These are phyloP conservation scores for Callocephalon fimbriatum DNA, from an alignment of 2,113 vertebrate genomes.

Conservation along the genomic window DNA sequence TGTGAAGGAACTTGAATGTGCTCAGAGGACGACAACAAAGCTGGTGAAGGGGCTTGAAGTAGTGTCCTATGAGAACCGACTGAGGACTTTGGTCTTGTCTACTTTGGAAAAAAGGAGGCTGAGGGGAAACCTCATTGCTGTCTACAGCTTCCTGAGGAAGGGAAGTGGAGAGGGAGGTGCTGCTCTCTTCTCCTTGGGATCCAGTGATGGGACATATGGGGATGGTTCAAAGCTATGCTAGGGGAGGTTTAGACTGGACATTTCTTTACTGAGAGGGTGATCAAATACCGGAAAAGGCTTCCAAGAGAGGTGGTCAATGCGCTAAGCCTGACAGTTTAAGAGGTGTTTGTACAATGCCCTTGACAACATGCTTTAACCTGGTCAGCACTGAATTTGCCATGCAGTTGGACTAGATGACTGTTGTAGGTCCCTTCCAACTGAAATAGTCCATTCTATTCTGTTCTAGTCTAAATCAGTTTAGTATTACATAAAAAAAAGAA, in stretches of 20 bases:
- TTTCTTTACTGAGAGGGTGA: background rate
- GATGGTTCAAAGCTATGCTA: background rate
- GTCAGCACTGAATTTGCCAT: background rate
- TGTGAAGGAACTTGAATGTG: background rate
- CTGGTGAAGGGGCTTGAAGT: background rate
- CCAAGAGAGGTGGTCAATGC: background rate
- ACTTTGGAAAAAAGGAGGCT: background rate
- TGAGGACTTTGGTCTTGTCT: background rate
- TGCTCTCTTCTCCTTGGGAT: background rate
- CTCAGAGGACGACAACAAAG: background rate
- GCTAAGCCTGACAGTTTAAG: background rate
- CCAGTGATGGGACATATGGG: rapidly evolving
- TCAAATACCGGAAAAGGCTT: background rate
- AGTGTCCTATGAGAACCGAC: rapidly evolving
- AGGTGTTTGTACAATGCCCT: background rate
- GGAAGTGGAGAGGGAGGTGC: background rate
- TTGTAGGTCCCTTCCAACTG: background rate
- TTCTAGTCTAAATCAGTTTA: background rate
- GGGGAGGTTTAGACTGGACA: background rate
- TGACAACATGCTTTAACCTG: background rate
- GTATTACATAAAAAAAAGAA: background rate
- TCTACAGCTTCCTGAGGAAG: background rate
- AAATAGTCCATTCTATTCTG: background rate
- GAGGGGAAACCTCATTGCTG: background rate
- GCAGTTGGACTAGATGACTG: background rate